A percentile compares a stretch with the other conserved stretches of the same genome.
Evolutionary conservation across 1,140 invertebrate species (phyloP).

Genomic region (Sycobia sp.): DNA sequence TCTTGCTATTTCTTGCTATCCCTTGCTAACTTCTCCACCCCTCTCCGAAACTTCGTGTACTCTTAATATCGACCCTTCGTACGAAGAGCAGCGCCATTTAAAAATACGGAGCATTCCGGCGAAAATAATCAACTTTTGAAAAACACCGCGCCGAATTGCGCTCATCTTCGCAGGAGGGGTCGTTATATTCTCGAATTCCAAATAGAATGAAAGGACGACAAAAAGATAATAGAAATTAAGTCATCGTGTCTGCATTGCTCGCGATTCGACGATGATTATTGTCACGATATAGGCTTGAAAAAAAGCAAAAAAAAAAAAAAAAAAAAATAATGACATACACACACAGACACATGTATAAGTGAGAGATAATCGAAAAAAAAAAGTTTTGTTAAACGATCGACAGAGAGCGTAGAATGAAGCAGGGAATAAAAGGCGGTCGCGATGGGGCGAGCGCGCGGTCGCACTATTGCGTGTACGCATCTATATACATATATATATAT

Average conservation of each 20-base stretch:
- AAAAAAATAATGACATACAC: no score
- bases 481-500: not conserved
- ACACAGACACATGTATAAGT: no score
- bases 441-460: not conserved
- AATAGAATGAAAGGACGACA: conserved; percentile 5
- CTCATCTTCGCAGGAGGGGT: no score
- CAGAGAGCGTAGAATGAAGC: conserved; percentile 20
- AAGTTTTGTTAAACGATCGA: conserved; percentile 30
- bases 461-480: not conserved
- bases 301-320: conserved; percentile 1
- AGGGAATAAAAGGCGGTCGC: conserved; percentile 17
- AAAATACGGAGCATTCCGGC: no score
- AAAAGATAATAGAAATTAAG: conserved; percentile 14
- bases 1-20: no score
- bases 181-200: not conserved
- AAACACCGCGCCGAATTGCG: no score
- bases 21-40: conserved; percentile 3
- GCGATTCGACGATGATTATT: not conserved
- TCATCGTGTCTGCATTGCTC: conserved; percentile 11
- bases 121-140: no score
- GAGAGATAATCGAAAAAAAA: no score
- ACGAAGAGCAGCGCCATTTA: no score
- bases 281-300: not conserved
- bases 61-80: conserved; percentile 1
- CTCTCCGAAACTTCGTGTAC: conserved; percentile 33